Percentiles rank a stretch among this genome's conserved stretches.
Conservation (phyloP, 2,888 invertebrate species). For the Labia minor region DNA sequence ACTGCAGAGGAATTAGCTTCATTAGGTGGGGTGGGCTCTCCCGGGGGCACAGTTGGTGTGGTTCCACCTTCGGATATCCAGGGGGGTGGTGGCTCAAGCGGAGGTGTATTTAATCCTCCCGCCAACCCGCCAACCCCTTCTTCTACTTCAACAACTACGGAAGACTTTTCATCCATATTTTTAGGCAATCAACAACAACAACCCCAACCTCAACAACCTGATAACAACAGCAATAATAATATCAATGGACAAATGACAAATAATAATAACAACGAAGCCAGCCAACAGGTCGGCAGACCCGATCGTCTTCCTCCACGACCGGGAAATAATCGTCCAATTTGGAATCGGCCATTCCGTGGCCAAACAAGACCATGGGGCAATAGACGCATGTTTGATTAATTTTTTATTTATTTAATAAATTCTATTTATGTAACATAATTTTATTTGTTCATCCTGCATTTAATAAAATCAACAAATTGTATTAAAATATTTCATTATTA, state of each 20-base stretch:
- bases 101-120: background rate
- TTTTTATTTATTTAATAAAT: no score
- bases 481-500: no score
- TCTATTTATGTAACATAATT: no score
- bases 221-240: background rate
- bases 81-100: background rate
- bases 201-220: background rate
- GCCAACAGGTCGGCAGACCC: no score
- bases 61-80: background rate
- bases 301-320: no score
- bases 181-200: background rate
- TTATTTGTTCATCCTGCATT: no score
- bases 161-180: background rate
- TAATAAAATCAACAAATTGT: no score
- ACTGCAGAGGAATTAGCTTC: background rate
- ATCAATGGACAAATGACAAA: no score
- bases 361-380: no score
- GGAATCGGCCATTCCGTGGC: no score
- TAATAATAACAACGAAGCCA: background rate
- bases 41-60: background rate
- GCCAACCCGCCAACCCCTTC: background rate
- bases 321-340: no score
- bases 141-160: background rate
- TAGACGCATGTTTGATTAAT: no score
- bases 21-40: background rate